A percentile compares a stretch with the other conserved stretches of the same genome.
These are phyloP conservation scores for Lycocerus yunnanus DNA, from an alignment of 2,888 invertebrate genomes.

Conservation along the genomic window DNA sequence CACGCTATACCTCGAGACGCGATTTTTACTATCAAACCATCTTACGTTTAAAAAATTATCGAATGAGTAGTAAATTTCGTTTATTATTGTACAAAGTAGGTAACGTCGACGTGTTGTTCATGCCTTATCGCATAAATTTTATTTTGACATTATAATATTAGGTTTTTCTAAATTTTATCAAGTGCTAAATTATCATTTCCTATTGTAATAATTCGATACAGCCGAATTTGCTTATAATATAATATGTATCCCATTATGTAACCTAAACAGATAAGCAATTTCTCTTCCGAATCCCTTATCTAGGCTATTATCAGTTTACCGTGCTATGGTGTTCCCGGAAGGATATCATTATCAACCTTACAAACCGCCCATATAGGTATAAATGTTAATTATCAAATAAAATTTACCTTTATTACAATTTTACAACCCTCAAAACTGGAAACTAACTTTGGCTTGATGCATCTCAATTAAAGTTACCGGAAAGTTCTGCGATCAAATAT, in stretches of 20 bases:
- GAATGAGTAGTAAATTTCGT: not conserved
- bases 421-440: not conserved
- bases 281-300: conserved; percentile 44
- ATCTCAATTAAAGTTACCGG: not conserved
- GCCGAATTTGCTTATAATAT: conserved; percentile 38
- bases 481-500: not conserved
- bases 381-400: conserved; percentile 4
- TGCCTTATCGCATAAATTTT: not conserved
- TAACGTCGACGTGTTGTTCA: not conserved
- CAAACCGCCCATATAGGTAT: conserved; percentile 35
- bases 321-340: conserved; percentile 46
- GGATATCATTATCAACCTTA: conserved; percentile 50
- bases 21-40: conserved; percentile 22
- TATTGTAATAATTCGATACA: conserved; percentile 6
- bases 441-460: not conserved
- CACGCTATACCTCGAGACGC: conserved; percentile 24
- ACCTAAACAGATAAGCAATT: conserved; percentile 41
- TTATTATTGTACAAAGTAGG: not conserved
- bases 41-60: not conserved
- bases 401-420: not conserved
- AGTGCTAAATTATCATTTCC: conserved; percentile 14
- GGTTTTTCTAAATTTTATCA: conserved; percentile 1
- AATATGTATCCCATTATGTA: conserved; percentile 46
- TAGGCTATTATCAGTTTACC: conserved; percentile 49
- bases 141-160: not conserved